Conservation (phyloP, 2,797 vertebrate species). For the Melanotaenia parkinsoni region DNA sequence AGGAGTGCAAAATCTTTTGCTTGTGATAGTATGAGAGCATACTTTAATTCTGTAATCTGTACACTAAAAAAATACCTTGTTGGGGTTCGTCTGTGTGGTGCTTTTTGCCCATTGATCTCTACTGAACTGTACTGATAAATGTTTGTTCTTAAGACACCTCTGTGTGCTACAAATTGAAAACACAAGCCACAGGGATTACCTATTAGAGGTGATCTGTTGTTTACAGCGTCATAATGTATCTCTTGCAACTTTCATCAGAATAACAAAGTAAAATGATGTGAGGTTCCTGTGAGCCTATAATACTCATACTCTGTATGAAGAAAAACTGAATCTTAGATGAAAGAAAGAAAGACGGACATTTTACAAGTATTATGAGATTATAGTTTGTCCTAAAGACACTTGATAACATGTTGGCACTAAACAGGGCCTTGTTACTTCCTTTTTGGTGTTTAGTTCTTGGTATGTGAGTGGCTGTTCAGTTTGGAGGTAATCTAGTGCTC, state of each 20-base stretch:
- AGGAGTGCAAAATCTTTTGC: not conserved
- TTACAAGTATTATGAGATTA: not conserved
- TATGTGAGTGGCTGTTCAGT: not conserved
- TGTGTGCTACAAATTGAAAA: slow-evolving; percentile 18
- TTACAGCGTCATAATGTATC: not conserved
- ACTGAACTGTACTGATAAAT: not conserved
- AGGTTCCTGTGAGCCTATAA: slow-evolving; percentile 3
- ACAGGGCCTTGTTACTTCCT: not conserved
- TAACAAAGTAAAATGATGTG: not conserved
- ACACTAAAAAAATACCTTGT: slow-evolving; percentile 2
- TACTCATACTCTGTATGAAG: not conserved
- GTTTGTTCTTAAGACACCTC: slow-evolving; percentile 7
- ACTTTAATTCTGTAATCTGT: not conserved
- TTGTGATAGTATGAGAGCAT: not conserved
- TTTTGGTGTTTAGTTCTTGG: not conserved
- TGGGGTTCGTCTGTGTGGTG: slow-evolving; percentile 2
- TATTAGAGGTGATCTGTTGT: slow-evolving; percentile 21
- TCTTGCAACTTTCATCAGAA: not conserved
- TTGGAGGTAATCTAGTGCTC: not conserved
- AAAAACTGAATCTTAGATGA: not conserved
- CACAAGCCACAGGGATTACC: not conserved
- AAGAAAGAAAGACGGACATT: not conserved
- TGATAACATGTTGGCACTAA: slow-evolving; percentile 1
- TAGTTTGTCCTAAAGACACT: not conserved
- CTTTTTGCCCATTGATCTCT: slow-evolving; percentile 2